Base-by-base conservation (phyloP, 2,797 vertebrate species). In the Thamnophis elegans region DNA sequence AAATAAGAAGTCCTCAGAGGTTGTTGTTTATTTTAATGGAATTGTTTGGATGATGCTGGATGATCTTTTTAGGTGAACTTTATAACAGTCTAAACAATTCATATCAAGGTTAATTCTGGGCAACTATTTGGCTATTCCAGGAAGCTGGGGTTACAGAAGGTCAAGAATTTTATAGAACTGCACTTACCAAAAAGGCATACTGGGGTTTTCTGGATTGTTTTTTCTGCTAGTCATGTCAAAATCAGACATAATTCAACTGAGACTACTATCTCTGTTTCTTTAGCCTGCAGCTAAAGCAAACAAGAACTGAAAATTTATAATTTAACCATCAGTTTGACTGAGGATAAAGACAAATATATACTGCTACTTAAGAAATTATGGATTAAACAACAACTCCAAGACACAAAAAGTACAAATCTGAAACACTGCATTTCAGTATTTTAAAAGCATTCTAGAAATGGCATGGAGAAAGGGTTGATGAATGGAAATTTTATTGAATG, bases 221-320 rank as follows among this genome's bases (percentile, higher is more conserved):
- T 96, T 96, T 96, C 94, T 97, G 96, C 94, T 95, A 97, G 96
- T 87, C 89, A 90, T 97, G 96, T 97, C 96, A 96, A 89, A 96
- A 97, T 5, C 92, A 95, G 95, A 95, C 92, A 92, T 94, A 96
- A 97, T 96, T 96, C 68, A 58, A 25, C 86, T 94, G 91, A 97
- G 96, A 26, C 60, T 28, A 97, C 94, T 94, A 94, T 94, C 93
- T 97, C 94, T 96, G 87, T 98, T 97, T 42, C 97, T 97, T 97
- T 96, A 95, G 91, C 93, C 93, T 93, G 95, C 94, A 96, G 96
- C 96, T 97, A 89, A 89, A 94, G 89, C 47, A 1, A 93, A 95
- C 96, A 95, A 93, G 93, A 95, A 94, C 92, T 85, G 93, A 95
- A 95, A 97, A 97, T 95, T 97, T 97, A 94, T 97, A 95, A 97